These are phyloP conservation scores for Euzophera pinguis DNA, from an alignment of 2,888 invertebrate genomes.

Conservation along the genomic window DNA sequence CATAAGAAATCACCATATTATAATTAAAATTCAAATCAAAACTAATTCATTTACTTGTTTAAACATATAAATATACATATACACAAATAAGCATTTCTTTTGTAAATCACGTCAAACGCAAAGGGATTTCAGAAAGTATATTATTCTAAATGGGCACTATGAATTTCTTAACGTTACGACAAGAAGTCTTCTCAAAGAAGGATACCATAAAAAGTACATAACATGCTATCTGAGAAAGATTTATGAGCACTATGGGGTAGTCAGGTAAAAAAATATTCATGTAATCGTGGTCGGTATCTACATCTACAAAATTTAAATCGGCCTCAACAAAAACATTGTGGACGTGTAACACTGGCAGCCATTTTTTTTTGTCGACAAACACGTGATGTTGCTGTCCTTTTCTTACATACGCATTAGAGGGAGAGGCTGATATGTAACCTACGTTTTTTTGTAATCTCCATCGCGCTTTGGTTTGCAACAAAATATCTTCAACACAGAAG, in stretches of 20 bases:
- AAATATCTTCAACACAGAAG: neutral
- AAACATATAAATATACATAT: too few relatives aligned
- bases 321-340: neutral
- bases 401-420: neutral
- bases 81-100: too few relatives aligned
- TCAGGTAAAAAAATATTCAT: neutral
- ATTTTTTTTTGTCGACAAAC: conserved; percentile 6
- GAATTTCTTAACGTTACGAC: too few relatives aligned
- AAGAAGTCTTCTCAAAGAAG: too few relatives aligned
- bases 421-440: neutral
- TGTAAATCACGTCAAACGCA: too few relatives aligned
- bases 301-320: conserved; percentile 2
- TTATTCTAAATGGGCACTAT: too few relatives aligned
- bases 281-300: neutral
- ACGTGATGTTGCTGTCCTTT: conserved; percentile 1
- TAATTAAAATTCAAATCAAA: too few relatives aligned
- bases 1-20: too few relatives aligned
- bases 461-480: neutral
- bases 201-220: too few relatives aligned
- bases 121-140: too few relatives aligned
- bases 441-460: neutral
- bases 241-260: neutral
- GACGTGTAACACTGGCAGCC: conserved; percentile 8
- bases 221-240: neutral
- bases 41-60: too few relatives aligned